Base-by-base conservation (phyloP, 2,888 invertebrate genomes). In the Chrysolina americana region DNA sequence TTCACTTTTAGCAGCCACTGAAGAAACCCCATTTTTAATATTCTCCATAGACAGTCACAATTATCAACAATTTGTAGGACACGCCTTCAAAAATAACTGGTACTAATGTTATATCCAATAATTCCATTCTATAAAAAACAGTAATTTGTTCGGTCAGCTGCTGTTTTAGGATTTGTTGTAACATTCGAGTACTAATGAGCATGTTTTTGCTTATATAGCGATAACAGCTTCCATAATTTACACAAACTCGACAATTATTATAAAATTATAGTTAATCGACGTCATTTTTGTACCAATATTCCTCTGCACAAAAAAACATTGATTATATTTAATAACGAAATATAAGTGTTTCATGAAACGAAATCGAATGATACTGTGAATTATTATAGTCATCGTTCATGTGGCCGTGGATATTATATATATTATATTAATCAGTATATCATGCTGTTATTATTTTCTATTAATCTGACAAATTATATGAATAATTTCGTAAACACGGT, bases 131-230 rank as follows among this genome's bases (percentile, higher is more conserved):
- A 59, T 59, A 59, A 59, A 65, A 48, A 48, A 23, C 47, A 44
- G 41, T 44, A 65, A 65, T 41, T 68, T 36, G 36, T 68, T 68
- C 41, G 68, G 41, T 11, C 36, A 41, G 41, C 41, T 41, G 68
- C 41, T 68, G 65, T 72, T 68, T 66, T 48, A 68, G 59, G 64
- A 68, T 70, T 53, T 68, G 64, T 73, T 70, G 56, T 63, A 66
- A 68, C 68, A 70, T 70, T 73, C 36, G n/a, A 62, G 19, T 15
- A 15, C 68, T 71, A 76, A 73, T 71, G 65, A 65, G 68, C 68
- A 11, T 65, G 76, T 76, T 76, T 73, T 76, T 53, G 48, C 70
- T 70, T 73, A 73, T 73, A 76, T 71, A 73, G 66, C 44, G 50
- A 68, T 41, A 70, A 74, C 53, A 71, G 68, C 65, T 65, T 71